Evolutionary conservation across 2,888 invertebrate genomes (phyloP).

Genomic region (Oligia fasciuncula): DNA sequence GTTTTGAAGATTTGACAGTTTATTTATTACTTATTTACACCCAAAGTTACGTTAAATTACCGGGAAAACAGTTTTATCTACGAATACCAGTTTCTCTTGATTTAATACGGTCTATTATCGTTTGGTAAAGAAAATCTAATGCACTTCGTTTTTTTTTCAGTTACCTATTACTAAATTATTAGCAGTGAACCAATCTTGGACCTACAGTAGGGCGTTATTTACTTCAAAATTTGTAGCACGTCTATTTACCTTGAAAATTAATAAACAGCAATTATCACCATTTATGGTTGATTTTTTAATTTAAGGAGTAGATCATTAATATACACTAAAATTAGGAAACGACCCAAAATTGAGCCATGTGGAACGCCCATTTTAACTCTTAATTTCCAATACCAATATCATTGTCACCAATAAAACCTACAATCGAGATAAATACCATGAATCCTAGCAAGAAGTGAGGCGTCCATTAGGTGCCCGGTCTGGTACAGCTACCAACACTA

Average conservation of each 20-base stretch:
- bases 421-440: not conserved
- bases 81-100: no score
- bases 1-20: no score
- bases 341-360: not conserved
- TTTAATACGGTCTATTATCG: no score
- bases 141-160: not conserved
- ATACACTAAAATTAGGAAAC: not conserved
- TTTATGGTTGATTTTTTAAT: not conserved
- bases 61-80: no score
- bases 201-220: not conserved
- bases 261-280: not conserved
- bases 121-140: no score
- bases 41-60: no score
- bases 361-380: not conserved
- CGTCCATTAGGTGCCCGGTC: conserved; percentile 14
- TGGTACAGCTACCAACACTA: not conserved
- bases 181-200: not conserved
- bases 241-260: not conserved
- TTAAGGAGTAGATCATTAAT: not conserved
- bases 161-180: not conserved
- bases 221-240: not conserved
- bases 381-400: not conserved
- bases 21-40: no score
- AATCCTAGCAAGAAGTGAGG: not conserved
- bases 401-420: not conserved